Conservation (phyloP, 2,888 invertebrate genomes). For the Choreutis nemorana region DNA sequence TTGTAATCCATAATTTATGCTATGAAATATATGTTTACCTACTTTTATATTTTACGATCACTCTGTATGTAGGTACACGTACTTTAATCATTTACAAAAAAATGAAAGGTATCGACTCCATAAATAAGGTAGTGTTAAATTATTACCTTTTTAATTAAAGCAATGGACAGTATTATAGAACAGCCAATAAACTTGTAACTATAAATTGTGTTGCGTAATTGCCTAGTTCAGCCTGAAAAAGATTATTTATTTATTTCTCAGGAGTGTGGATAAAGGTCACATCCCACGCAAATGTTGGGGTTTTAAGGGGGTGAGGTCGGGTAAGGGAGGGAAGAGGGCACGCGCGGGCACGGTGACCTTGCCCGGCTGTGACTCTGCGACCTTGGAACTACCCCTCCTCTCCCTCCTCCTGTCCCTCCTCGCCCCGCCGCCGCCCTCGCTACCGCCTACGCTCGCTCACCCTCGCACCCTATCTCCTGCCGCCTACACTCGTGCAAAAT, state of each 20-base stretch:
- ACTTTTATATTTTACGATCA: too few relatives aligned
- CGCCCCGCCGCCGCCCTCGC: constrained; percentile 14
- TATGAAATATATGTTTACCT: too few relatives aligned
- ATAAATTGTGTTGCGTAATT: constrained; percentile 26
- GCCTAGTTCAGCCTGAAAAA: constrained; percentile 31
- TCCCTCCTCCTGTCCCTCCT: constrained; percentile 15
- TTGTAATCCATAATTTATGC: too few relatives aligned
- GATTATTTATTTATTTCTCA: constrained; percentile 55
- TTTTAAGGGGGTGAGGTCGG: constrained; percentile 38
- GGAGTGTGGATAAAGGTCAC: constrained; percentile 62
- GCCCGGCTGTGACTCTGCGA: constrained; percentile 66
- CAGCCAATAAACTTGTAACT: constrained; percentile 3
- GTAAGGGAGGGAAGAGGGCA: constrained; percentile 32
- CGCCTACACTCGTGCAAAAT: constrained; percentile 51
- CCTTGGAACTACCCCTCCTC: constrained; percentile 50
- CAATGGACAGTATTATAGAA: too few relatives aligned
- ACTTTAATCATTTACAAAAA: too few relatives aligned
- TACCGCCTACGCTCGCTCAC: constrained; percentile 19
- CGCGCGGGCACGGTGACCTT: constrained; percentile 63
- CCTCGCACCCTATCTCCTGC: constrained; percentile 24
- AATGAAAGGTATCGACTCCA: too few relatives aligned
- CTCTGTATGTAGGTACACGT: too few relatives aligned
- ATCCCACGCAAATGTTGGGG: constrained; percentile 59
- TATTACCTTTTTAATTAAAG: too few relatives aligned
- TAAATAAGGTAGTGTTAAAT: too few relatives aligned